Base-by-base conservation (phyloP, 2,113 vertebrate species). In the Oryzias javanicus region DNA sequence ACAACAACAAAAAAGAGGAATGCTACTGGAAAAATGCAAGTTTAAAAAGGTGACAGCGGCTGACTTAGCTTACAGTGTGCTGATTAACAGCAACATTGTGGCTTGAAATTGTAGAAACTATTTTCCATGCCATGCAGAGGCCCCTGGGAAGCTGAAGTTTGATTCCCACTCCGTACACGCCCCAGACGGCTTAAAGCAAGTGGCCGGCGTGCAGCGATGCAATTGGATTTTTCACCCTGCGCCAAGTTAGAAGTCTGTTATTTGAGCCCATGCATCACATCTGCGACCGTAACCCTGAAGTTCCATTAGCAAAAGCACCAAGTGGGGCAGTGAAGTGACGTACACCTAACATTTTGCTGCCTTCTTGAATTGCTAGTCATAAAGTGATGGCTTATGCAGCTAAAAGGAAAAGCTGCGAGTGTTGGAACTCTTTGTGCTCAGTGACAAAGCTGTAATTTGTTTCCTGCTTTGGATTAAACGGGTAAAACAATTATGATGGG, bases 281-380 rank as follows among this genome's bases (percentile, higher is more conserved):
- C 35, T 35, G 35, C 12, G 35, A 35, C 3, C 10, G 35, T 35
- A 12, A 35, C 35, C 10, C 35, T 35, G 35, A 35, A 35, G 8
- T 35, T 35, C 35, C 35, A 35, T 13, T 35, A 12, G 35, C 35
- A 35, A 35, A 35, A 35, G 10, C 35, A 71, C 24, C 58, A 40
- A 72, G 55, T 15, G 60, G 35, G 70, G 58, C 25, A 44, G 15
- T 13, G 45, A 3, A 42, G 57, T 1, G 24, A 14, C 60, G 42
- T 48, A 25, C 50, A 51, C 27, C 29, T 64, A 72, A 84, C 81
- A 74, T 84, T 22, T 75, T 67, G 18, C 59, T 72, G 42, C 60
- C 65, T 51, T 53, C 17, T 59, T 60, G 57, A 17, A 55, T 64
- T 53, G 25, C 56, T 16, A 65, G 60, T 57, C 68, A 72, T 62